Evolutionary conservation across 2,113 vertebrate genomes (phyloP), one percentile per base, ranked within the genome.

Genomic region (Pongo abelii): DNA sequence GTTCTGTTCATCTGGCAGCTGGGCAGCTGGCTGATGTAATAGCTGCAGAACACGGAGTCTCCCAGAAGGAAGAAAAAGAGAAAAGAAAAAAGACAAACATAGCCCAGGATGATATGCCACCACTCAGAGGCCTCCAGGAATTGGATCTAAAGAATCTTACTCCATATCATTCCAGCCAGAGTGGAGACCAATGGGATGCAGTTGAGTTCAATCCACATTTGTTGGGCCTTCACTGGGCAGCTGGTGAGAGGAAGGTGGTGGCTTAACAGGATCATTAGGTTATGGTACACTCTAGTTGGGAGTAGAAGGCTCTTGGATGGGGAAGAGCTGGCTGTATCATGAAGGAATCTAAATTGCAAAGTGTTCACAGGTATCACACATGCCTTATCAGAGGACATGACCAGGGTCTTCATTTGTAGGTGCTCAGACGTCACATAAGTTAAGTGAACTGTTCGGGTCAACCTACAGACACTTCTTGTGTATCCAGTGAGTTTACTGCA

Each of bases 31-130:
- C 93, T 96, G 89, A 93, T 79, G 83, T 57, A 97, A 96, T 94
- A 97, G 78, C 91, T 97, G 97, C 87, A 59, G 86, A n/a, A 89
- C 55, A 74, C 91, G 77, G 95, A 40, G 81, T 88, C 61, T 94
- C 96, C 95, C 96, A 78, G 12, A 81, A 59, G 86, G 80, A 70
- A 43, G 92, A 92, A 91, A 72, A 70, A 74, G 23, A 13, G 89
- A 92, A 88, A 86, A 90, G 83, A 48, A 8, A 67, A 52, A 86
- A 23, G 40, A n/a, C 80, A 72, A 86, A 48, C 8, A 70, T 3
- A 86, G 74, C 77, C 84, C 43, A 3, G 80, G 84, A 84, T 38
- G 57, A 2, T 13, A 46, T 38, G 89, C 80, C 97, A 85, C 91
- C 35, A 22, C 74, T 18, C 72, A 1, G 72, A 70, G 69, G 55